Evolutionary conservation across 1,140 invertebrate species (phyloP).

Genomic region (Paralvinella palmiformis): DNA sequence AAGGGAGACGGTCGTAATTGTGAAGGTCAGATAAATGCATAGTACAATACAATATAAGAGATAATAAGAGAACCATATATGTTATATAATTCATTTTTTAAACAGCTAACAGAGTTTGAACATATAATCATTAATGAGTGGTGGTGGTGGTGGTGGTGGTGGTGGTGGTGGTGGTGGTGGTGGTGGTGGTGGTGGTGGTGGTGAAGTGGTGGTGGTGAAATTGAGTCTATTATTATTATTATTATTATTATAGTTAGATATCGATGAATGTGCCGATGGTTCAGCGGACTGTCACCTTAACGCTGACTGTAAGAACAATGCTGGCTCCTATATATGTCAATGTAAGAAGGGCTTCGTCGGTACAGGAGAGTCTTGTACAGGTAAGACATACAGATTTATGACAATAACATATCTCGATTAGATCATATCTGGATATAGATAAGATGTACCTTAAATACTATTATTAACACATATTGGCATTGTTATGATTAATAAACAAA

Average conservation of each 20-base stretch:
- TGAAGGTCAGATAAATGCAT: neutral
- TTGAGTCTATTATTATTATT: too few species aligned
- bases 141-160: neutral
- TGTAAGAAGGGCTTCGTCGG: conserved; percentile 65
- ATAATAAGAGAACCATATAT: too few species aligned
- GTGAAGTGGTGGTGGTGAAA: too few species aligned
- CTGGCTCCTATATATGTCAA: conserved; percentile 69
- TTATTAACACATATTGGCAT: too few species aligned
- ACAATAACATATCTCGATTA: too few species aligned
- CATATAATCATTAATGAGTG: neutral
- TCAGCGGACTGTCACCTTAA: conserved; percentile 52
- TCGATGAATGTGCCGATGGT: conserved; percentile 51
- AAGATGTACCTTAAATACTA: too few species aligned
- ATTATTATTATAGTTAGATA: too few species aligned
- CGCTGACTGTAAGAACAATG: conserved; percentile 68
- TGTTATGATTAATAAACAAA: too few species aligned
- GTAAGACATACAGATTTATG: conserved; percentile 61
- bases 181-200: too few species aligned
- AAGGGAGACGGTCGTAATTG: conserved; percentile 28
- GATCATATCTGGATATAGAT: too few species aligned
- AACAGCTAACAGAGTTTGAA: neutral
- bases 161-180: neutral
- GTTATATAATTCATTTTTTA: too few species aligned
- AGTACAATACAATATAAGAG: neutral
- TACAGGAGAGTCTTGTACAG: conserved; percentile 61